Evolutionary conservation across 2,797 vertebrate species (phyloP), one percentile per base, ranked within the genome.

Genomic region (Smutsia gigantea): DNA sequence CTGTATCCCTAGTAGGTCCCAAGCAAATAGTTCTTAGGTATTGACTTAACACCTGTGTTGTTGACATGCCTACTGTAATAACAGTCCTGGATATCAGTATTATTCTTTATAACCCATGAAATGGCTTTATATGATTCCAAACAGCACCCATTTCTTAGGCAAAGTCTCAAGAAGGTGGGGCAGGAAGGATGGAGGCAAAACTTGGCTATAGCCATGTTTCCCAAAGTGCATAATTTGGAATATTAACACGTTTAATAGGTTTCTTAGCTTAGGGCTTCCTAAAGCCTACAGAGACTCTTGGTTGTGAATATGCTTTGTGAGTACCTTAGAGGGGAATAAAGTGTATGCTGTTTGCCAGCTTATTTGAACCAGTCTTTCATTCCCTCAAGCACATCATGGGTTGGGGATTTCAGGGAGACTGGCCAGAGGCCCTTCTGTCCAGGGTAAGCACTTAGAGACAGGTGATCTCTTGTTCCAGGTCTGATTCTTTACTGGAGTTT

Each of bases 291-390:
- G n/a, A 95, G 74, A 68, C 31, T 87, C 68, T 59, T 46, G n/a
- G n/a, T 53, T 84, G 29, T 68, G 39, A 84, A 74, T n/a, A 39
- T 85, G 68, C 57, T 90, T 93, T 90, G 53, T 85, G 71, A 95
- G 42, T 86, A 29, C 4, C 19, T 68, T 84, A 72, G 39, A 94
- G 23, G 49, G 42, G 37, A 89, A 69, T 74, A 34, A 51, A 71
- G 37, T 51, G 31, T n/a, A 31, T 55, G 64, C 15, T 46, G 13
- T 72, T 96, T 81, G 59, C 66, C 53, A 61, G 37, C 18, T 66
- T 42, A 29, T 55, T 95, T 55, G 61, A 96, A 77, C 27, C 13
- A 34, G 8, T 19, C 71, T 39, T 83, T 83, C 59, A 31, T 66
- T 96, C 34, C 72, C 49, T 61, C 39, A 81, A 90, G 53, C 5